A percentile compares a stretch with the other conserved stretches of the same genome.
Conservation (phyloP, 2,113 vertebrate species). For the Brienomyrus brachyistius region DNA sequence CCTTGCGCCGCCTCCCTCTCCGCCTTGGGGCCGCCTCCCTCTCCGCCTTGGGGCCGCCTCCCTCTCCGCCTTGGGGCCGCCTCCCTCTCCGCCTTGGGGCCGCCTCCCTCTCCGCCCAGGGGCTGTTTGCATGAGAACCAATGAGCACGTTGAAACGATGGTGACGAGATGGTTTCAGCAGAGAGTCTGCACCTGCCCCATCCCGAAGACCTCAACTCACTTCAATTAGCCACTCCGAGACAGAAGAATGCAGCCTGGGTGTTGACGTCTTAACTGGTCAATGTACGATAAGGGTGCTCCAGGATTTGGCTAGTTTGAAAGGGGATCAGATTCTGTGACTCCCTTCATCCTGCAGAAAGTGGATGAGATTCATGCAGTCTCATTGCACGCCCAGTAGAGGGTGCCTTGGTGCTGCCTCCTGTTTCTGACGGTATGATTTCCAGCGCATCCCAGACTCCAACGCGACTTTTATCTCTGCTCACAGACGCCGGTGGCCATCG, state of each 20-base stretch:
- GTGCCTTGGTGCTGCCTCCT: not conserved
- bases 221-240: not conserved
- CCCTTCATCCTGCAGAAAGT: not conserved
- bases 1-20: too few relatives aligned
- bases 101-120: too few relatives aligned
- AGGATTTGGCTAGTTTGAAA: not conserved
- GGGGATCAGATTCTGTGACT: not conserved
- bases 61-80: too few relatives aligned
- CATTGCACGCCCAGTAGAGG: not conserved
- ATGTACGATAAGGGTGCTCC: not conserved
- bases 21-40: too few relatives aligned
- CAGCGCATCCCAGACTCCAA: not conserved
- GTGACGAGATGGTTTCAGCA: not conserved
- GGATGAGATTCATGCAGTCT: too few relatives aligned
- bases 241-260: not conserved
- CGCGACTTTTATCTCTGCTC: not conserved
- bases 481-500: not conserved
- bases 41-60: too few relatives aligned
- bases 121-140: not conserved
- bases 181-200: not conserved
- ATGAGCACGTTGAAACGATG: not conserved
- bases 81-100: not conserved
- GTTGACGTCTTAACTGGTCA: not conserved
- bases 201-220: not conserved
- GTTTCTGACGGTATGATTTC: not conserved